Conservation (phyloP, 2,888 invertebrate genomes). For the Pammene aurita region DNA sequence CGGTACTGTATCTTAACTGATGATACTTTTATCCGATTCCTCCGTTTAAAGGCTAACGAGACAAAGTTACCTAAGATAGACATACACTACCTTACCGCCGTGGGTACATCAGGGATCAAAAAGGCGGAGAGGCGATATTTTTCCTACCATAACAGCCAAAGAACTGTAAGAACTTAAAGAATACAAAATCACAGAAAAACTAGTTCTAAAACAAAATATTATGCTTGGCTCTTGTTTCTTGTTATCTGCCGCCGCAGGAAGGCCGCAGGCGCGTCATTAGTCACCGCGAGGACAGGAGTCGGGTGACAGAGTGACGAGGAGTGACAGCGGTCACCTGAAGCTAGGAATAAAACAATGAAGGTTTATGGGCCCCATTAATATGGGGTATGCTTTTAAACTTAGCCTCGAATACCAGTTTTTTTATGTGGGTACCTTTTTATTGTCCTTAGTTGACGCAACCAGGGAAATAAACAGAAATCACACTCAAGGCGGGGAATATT, state of each 20-base stretch:
- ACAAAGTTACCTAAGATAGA: too few relatives aligned
- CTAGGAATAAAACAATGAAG: background rate
- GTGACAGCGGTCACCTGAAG: slow-evolving; percentile 24
- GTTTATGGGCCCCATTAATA: slow-evolving; percentile 1
- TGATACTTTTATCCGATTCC: too few relatives aligned
- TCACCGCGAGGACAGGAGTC: slow-evolving; percentile 9
- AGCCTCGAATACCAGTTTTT: background rate
- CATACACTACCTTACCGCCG: too few relatives aligned
- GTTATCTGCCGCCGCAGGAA: slow-evolving; percentile 16
- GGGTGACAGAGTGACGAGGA: slow-evolving; percentile 9
- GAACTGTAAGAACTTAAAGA: too few relatives aligned
- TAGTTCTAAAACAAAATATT: background rate
- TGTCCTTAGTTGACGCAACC: too few relatives aligned
- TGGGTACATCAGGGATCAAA: too few relatives aligned
- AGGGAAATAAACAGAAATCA: too few relatives aligned
- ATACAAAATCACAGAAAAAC: background rate
- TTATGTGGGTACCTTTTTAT: background rate
- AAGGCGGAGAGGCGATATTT: too few relatives aligned
- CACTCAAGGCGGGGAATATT: too few relatives aligned
- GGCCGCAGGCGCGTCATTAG: slow-evolving; percentile 13
- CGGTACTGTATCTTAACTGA: too few relatives aligned
- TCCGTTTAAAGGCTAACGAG: too few relatives aligned
- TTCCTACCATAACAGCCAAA: too few relatives aligned
- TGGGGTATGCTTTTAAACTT: background rate
- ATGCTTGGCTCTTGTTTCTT: background rate